Evolutionary conservation across 2,888 invertebrate species (phyloP).

Genomic region (Zele albiditarsus): DNA sequence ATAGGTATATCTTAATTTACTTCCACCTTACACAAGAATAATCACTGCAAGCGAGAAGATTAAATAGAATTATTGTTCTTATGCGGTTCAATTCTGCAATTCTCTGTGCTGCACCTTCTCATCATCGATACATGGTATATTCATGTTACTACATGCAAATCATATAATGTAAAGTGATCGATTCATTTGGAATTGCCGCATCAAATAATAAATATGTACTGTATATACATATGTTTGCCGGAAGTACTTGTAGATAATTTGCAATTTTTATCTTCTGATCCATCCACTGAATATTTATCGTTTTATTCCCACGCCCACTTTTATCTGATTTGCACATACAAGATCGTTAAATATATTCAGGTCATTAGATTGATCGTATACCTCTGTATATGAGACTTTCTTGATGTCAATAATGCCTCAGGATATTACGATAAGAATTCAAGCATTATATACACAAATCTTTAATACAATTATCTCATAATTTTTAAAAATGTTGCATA

Average conservation of each 20-base stretch:
- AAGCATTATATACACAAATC: neutral
- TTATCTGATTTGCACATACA: neutral
- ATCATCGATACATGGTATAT: neutral
- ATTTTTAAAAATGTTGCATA: neutral
- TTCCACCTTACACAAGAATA: too few species aligned
- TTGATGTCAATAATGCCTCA: slow-evolving; percentile 10
- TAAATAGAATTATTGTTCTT: slow-evolving; percentile 46
- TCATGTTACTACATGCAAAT: neutral
- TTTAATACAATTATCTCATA: too few species aligned
- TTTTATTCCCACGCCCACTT: slow-evolving; percentile 18
- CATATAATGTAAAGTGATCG: slow-evolving; percentile 8
- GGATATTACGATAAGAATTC: slow-evolving; percentile 4
- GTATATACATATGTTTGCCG: neutral
- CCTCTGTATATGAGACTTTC: neutral
- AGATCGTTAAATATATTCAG: slow-evolving; percentile 17
- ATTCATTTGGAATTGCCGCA: slow-evolving; percentile 2
- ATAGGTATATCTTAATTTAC: neutral
- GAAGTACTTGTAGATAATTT: slow-evolving; percentile 22
- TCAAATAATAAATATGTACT: slow-evolving; percentile 6
- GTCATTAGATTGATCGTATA: slow-evolving; percentile 25
- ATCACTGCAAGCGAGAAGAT: slow-evolving; percentile 35
- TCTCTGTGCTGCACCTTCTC: slow-evolving; percentile 30
- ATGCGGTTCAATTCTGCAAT: slow-evolving; percentile 40
- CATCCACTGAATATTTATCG: slow-evolving; percentile 1
- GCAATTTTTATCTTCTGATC: neutral